Percentiles rank a stretch among this genome's conserved stretches.
Conservation (phyloP, 1,140 invertebrate genomes). For the Apis laboriosa region DNA sequence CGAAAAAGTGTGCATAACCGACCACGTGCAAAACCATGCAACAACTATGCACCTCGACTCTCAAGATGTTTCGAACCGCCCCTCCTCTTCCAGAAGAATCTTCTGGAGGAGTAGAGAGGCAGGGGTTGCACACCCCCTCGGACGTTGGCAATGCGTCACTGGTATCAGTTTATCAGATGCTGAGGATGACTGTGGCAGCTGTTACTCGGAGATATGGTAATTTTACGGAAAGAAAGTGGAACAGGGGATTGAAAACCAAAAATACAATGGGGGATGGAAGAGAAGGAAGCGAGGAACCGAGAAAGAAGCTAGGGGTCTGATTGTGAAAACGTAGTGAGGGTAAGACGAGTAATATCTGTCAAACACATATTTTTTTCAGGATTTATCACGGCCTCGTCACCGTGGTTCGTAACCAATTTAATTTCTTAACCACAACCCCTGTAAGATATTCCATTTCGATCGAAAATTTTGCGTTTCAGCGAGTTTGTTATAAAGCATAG, state of each 20-base stretch:
- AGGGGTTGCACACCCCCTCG: background rate
- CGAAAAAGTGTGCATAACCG: conserved; percentile 54
- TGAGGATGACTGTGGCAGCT: conserved; percentile 74
- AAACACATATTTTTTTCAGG: conserved; percentile 77
- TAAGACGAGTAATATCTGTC: conserved; percentile 74
- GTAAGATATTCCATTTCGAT: background rate
- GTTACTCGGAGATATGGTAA: conserved; percentile 77
- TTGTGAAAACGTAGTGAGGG: conserved; percentile 35
- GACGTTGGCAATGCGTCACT: conserved; percentile 64
- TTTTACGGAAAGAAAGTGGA: conserved; percentile 64
- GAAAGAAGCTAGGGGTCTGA: background rate
- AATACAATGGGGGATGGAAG: background rate
- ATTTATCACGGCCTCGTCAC: conserved; percentile 71
- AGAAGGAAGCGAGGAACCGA: background rate
- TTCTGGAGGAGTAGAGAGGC: background rate
- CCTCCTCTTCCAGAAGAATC: conserved; percentile 38
- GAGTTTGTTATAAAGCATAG: background rate
- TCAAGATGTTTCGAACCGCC: conserved; percentile 47
- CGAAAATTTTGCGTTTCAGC: background rate
- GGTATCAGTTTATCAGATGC: conserved; percentile 80
- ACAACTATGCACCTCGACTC: conserved; percentile 47
- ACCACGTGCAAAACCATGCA: conserved; percentile 67
- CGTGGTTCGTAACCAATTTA: conserved; percentile 69
- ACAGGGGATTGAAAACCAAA: conserved; percentile 11
- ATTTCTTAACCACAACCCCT: conserved; percentile 61